Conservation (phyloP, 2,113 vertebrate genomes). For the Tetrax tetrax region DNA sequence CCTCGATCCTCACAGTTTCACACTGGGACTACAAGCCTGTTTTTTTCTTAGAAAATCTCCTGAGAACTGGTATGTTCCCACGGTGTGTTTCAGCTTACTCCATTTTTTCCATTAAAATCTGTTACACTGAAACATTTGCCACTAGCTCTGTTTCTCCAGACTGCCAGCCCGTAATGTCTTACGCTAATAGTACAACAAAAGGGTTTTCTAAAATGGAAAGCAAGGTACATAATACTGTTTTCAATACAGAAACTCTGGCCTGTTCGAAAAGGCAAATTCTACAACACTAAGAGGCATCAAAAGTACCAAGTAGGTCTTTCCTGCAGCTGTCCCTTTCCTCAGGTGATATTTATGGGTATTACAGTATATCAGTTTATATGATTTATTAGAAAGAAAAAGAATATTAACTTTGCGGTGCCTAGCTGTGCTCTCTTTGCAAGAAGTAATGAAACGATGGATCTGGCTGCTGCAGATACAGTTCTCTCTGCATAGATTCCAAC, state of each 20-base stretch:
- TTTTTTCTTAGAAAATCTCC: not conserved
- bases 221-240: not conserved
- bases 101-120: not conserved
- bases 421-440: not conserved
- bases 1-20: not conserved
- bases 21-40: not conserved
- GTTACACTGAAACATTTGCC: not conserved
- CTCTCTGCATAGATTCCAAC: not conserved
- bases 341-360: not conserved
- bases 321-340: not conserved
- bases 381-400: not conserved
- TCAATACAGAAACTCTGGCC: not conserved
- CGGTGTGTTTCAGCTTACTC: not conserved
- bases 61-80: not conserved
- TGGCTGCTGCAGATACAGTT: not conserved
- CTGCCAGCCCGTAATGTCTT: not conserved
- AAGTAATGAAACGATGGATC: rapidly evolving
- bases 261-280: not conserved
- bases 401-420: not conserved
- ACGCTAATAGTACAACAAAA: not conserved
- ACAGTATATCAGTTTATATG: not conserved
- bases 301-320: not conserved
- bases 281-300: not conserved
- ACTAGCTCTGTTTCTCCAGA: not conserved
- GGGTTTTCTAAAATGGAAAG: not conserved